Evolutionary conservation across 2,113 vertebrate genomes (phyloP), one percentile per base, ranked within the genome.

Genomic region (Sebastes schlegelii): DNA sequence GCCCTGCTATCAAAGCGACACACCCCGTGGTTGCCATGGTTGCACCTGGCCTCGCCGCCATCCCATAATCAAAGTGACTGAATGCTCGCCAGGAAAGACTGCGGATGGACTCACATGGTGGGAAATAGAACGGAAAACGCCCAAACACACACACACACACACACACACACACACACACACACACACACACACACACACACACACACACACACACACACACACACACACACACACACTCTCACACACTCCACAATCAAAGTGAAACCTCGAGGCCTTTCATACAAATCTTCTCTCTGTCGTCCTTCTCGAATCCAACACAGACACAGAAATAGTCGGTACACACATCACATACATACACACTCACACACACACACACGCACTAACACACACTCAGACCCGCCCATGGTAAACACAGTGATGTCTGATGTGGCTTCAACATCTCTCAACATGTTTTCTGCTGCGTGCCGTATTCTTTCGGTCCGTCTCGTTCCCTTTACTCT

Each of bases 381-480:
- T 62, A 45, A 72, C 78, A 52, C 46, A 61, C 60, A 66, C 46
- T 60, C 23, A 77, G 34, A 49, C 78, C 51, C 86, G 60, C 91
- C 86, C 79, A 80, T 21, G 68, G 85, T 86, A 84, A 90, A 86
- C 78, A n/a, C 2, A 61, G 46, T 1, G 34, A 10, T 4, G 49
- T 88, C 71, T 91, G 78, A 84, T 90, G 87, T 90, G 86, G 81
- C 4, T 83, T 70, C 14, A 83, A 79, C 83, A 73, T 90, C 85
- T 85, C 83, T 76, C 61, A 74, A 74, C 89, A 74, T 57, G 70
- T 85, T 92, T 83, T 78, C 51, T 79, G 72, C 77, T 80, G 0
- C 23, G 57, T 51, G 60, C 23, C 40, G 49, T 21, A 2, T 46
- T 65, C 71, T 34, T 34, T 34, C 34, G 3, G 34, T 34, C 34